Evolutionary conservation across 2,113 vertebrate genomes (phyloP), one percentile per base, ranked within the genome.

Genomic region (Elephas maximus): DNA sequence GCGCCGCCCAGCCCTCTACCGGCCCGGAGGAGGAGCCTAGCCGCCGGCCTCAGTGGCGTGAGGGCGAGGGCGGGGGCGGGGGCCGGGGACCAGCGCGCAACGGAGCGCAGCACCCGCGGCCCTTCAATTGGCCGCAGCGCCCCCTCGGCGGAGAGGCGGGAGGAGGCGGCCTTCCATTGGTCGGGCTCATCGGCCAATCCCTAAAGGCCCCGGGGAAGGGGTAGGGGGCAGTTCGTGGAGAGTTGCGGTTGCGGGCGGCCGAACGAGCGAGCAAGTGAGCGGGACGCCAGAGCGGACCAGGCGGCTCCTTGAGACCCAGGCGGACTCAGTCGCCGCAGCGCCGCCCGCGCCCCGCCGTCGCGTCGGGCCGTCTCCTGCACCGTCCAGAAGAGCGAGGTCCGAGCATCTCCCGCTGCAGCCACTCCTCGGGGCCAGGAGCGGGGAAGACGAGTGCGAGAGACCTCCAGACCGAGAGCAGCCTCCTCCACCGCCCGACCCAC

Each of bases 141-240:
- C 74, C 45, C 83, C 67, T 67, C 41, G 69, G 80, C 2, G 14
- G 91, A 20, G 95, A 53, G 87, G 93, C 96, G 94, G 96, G 97
- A 92, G 96, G 51, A 12, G 96, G 87, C 62, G 76, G 88, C 78
- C 62, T 73, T 30, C 87, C 73, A 97, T 97, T 97, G 97, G 98
- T 85, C 81, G 45, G 92, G 84, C 95, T 11, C 21, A 69, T 15
- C n/a, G 88, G 97, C 98, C 98, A 97, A 97, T 97, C 96, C 84
- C 93, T 3, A 91, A 26, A 63, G 86, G 78, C 51, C 51, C 78
- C 37, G 78, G 84, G 60, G 57, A 81, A 88, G 84, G 5, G 96
- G 96, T 20, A 76, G 93, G 96, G 95, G 97, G 76, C 92, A 41
- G 90, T 57, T 30, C 7, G 89, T 57, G 88, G 73, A 33, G 91